Conservation (phyloP, 1,140 invertebrate species). For the Chrysoperla carnea region DNA sequence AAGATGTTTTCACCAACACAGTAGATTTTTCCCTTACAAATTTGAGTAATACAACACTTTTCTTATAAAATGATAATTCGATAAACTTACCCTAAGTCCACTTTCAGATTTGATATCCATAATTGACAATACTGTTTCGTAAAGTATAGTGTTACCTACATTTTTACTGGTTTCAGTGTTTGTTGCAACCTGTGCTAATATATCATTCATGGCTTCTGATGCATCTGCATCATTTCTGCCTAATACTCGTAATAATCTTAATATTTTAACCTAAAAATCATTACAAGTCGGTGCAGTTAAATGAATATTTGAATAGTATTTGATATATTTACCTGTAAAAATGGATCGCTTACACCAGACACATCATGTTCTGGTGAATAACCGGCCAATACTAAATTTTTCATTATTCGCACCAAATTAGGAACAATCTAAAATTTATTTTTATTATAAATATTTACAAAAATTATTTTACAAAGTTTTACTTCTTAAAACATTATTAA, state of each 20-base stretch:
- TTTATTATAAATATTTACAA: conserved; percentile 10
- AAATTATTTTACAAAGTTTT: neutral
- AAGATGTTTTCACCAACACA: too few species aligned
- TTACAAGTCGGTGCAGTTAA: conserved; percentile 1
- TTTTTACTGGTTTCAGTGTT: conserved; percentile 98
- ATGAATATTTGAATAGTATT: too few species aligned
- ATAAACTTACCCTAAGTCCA: conserved; percentile 52
- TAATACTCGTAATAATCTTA: conserved; percentile 82
- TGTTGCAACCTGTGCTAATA: conserved; percentile 94
- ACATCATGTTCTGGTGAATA: conserved; percentile 99
- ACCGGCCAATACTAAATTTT: conserved; percentile 93
- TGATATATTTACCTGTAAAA: conserved; percentile 69
- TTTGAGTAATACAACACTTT: too few species aligned
- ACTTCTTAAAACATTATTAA: conserved; percentile 5
- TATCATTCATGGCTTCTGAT: conserved; percentile 99
- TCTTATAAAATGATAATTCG: too few species aligned
- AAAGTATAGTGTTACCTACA: conserved; percentile 94
- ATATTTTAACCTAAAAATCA: conserved; percentile 75
- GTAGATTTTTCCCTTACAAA: too few species aligned
- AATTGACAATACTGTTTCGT: conserved; percentile 94
- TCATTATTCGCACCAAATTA: conserved; percentile 93
- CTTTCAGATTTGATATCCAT: conserved; percentile 97
- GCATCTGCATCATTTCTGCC: conserved; percentile 91
- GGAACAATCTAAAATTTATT: conserved; percentile 83
- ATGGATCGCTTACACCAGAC: conserved; percentile 98